Evolutionary conservation across 2,113 vertebrate species (phyloP).

Genomic region (Crotalus viridis): DNA sequence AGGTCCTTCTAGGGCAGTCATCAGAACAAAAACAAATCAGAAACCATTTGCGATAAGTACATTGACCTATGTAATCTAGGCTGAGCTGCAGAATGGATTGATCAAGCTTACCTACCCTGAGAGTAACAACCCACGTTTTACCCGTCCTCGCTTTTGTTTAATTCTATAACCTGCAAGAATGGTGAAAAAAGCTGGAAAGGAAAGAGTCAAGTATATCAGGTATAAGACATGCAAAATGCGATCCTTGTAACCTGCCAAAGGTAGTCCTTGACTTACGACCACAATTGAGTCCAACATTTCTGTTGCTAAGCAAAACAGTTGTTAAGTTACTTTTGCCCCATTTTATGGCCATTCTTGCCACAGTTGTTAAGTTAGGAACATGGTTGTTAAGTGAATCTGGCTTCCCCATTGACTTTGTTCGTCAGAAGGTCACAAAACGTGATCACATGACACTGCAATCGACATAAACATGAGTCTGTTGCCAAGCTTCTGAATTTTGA

Average conservation of each 20-base stretch:
- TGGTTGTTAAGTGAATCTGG: neutral
- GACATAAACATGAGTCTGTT: neutral
- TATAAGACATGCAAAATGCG: neutral
- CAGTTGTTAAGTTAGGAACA: neutral
- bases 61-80: neutral
- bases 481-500: neutral
- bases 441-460: neutral
- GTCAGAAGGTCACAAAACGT: neutral
- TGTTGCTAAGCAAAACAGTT: neutral
- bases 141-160: neutral
- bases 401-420: neutral
- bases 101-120: neutral
- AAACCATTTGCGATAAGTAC: neutral
- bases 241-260: neutral
- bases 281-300: neutral
- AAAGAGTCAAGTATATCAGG: neutral
- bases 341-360: neutral
- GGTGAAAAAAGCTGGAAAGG: neutral
- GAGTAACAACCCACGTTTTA: neutral
- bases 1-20: neutral
- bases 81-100: neutral
- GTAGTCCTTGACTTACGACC: neutral
- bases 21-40: neutral
- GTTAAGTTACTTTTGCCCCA: neutral
- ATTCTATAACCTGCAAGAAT: neutral